Evolutionary conservation across 2,113 vertebrate species (phyloP).

Genomic region (Sturnira hondurensis): DNA sequence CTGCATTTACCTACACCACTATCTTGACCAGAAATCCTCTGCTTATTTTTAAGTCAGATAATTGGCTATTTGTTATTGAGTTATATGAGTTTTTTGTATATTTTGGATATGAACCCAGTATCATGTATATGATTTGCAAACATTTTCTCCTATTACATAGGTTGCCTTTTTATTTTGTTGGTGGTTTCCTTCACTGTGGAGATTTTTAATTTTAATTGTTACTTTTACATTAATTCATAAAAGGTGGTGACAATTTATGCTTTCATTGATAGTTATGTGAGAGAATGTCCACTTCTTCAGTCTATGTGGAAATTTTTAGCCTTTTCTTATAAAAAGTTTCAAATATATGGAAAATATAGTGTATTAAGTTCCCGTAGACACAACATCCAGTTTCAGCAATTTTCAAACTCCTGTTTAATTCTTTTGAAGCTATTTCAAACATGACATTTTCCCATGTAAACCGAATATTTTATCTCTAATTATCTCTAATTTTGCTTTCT

Average conservation of each 20-base stretch:
- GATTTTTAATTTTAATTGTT: background rate
- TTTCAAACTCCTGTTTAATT: background rate
- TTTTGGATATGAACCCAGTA: background rate
- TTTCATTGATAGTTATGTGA: background rate
- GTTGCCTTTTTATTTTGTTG: background rate
- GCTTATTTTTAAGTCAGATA: background rate
- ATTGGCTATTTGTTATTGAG: background rate
- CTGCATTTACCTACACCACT: too few relatives aligned
- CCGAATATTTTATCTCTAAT: background rate
- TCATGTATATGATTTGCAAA: background rate
- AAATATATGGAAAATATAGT: background rate
- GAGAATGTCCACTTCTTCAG: background rate
- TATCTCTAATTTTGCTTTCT: background rate
- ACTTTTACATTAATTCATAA: background rate
- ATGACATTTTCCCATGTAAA: background rate
- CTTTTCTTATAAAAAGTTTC: background rate
- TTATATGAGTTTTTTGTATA: background rate
- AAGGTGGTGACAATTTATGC: background rate
- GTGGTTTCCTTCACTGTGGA: background rate
- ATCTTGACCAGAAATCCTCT: too few relatives aligned
- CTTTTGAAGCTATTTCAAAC: background rate
- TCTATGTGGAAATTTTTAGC: background rate
- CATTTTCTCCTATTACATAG: background rate
- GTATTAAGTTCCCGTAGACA: background rate
- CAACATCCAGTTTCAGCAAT: background rate